Evolutionary conservation across 2,113 vertebrate genomes (phyloP), one percentile per base, ranked within the genome.

Genomic region (Formicarius rufipectus): DNA sequence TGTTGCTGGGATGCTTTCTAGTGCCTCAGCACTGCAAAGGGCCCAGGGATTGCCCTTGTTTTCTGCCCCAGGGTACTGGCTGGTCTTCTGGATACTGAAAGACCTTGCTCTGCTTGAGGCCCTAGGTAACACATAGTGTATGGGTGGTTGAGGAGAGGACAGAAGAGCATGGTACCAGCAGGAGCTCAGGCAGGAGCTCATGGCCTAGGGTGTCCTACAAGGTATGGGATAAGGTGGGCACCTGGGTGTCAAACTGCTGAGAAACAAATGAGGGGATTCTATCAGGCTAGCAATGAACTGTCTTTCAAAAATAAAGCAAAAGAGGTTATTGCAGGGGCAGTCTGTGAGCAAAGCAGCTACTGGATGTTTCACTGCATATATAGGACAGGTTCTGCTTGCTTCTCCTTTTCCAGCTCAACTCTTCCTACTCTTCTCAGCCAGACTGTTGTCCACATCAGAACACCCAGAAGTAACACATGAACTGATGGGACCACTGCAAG

Each of bases 91-190:
- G 20, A 49, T 4, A 11, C 42, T 1, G 2, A 74, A 84, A 58
- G 44, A 15, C 12, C 19, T 64, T 27, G 31, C 24, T 81, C 33
- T 24, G 10, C 44, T 31, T 23, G 49, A 60, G 56, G 31, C 49
- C 5, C 3, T 39, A 23, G 0, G 0, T 49, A 66, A 31, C 15
- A 47, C 35, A 30, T 8, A 14, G 7, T 9, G 17, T 3, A 4
- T 1, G 16, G 1, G 1, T 1, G 40, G 45, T 2, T 3, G 7
- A 56, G 82, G 63, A 77, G 37, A 1, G 1, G 37, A 50, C 2
- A 3, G 7, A 56, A 85, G 59, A 77, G 42, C 10, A n/a, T 12
- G 19, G 21, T 24, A 3, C 0, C 14, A 15, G 31, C 37, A 73
- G 53, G 60, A 78, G 39, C 28, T 83, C 3, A 14, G 18, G 31